Evolutionary conservation across 2,888 invertebrate species (phyloP).

Genomic region (Drosophila algonquin): DNA sequence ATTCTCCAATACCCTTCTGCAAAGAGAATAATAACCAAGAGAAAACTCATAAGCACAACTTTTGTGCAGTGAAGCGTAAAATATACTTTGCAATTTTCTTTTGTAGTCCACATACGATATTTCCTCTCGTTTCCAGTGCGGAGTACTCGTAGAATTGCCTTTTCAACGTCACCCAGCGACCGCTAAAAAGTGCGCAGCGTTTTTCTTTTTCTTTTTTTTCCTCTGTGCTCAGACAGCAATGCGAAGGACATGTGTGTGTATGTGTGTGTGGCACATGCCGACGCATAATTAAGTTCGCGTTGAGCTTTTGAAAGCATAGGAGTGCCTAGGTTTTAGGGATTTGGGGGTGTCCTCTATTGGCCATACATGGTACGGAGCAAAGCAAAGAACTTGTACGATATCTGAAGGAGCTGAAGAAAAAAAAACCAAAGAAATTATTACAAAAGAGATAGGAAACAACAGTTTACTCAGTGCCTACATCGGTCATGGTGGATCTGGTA

Average conservation of each 20-base stretch:
- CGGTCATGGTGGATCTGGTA: slow-evolving; percentile 72
- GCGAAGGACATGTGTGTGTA: slow-evolving; percentile 39
- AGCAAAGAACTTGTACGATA: slow-evolving; percentile 82
- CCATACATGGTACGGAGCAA: slow-evolving; percentile 78
- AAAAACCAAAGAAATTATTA: not conserved
- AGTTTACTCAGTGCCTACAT: slow-evolving; percentile 51
- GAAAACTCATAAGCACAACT: slow-evolving; percentile 51
- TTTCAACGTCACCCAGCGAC: slow-evolving; percentile 32
- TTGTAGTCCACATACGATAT: slow-evolving; percentile 30
- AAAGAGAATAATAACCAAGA: slow-evolving; percentile 12
- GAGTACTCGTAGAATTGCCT: slow-evolving; percentile 35
- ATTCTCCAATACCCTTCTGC: not conserved
- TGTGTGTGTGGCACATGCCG: slow-evolving; percentile 48
- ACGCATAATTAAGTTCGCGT: slow-evolving; percentile 62
- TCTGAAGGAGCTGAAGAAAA: slow-evolving; percentile 69
- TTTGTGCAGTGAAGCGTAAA: slow-evolving; percentile 46
- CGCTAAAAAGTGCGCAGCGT: slow-evolving; percentile 32
- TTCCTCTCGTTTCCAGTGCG: slow-evolving; percentile 15
- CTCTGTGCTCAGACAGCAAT: slow-evolving; percentile 25
- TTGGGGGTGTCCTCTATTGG: slow-evolving; percentile 16
- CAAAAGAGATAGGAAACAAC: not conserved
- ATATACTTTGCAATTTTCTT: slow-evolving; percentile 49
- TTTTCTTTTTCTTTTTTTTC: slow-evolving; percentile 19
- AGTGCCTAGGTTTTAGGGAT: slow-evolving; percentile 16
- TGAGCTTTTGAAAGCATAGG: slow-evolving; percentile 65